Percentiles rank a stretch among this genome's conserved stretches.
Conservation (phyloP, 2,797 vertebrate species). For the Myotis myotis region DNA sequence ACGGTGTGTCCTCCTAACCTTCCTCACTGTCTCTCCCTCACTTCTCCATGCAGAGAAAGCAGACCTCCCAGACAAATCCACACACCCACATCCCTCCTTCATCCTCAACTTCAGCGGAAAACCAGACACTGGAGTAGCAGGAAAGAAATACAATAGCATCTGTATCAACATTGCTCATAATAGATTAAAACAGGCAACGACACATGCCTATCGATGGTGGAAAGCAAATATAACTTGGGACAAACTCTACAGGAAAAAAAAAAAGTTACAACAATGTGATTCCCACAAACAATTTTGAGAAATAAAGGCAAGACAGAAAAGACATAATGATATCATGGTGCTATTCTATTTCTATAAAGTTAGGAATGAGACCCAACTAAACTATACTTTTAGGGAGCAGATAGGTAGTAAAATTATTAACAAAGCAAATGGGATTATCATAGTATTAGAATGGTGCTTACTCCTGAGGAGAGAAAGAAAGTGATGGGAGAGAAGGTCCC, state of each 20-base stretch:
- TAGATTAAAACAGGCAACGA: background rate
- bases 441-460: background rate
- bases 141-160: background rate
- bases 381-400: background rate
- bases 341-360: background rate
- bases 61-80: background rate
- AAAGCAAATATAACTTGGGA: background rate
- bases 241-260: background rate
- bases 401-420: background rate
- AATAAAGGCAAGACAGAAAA: background rate
- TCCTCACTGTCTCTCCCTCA: background rate
- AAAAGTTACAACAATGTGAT: background rate
- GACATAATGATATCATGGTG: background rate
- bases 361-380: background rate
- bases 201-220: no score
- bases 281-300: background rate
- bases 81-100: background rate
- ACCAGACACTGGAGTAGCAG: background rate
- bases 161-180: background rate
- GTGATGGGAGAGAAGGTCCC: background rate
- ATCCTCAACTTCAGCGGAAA: background rate
- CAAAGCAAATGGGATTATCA: background rate
- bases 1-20: fast-evolving
- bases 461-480: background rate
- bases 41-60: background rate